Conservation (phyloP, 1,140 invertebrate species). For the Pinna nobilis region DNA sequence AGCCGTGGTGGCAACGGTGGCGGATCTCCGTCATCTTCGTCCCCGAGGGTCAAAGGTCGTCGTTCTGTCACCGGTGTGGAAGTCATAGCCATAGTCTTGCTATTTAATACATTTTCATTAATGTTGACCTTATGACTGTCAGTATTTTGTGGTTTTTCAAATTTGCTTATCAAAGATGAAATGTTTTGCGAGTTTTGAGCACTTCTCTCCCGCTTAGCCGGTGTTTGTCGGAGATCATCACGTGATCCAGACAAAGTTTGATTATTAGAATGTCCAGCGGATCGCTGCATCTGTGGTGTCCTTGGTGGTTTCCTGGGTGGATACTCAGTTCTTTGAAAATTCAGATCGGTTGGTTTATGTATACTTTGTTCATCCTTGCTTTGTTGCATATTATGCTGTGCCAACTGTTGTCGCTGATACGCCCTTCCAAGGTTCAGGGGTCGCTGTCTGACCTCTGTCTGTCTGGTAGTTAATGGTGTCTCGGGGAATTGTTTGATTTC, state of each 20-base stretch:
- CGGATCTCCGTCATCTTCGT: constrained; percentile 14
- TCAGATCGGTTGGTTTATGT: not conserved
- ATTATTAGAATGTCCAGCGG: not conserved
- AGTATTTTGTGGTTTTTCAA: constrained; percentile 59
- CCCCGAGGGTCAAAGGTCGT: not conserved
- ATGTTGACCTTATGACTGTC: constrained; percentile 6
- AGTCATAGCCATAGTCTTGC: constrained; percentile 56
- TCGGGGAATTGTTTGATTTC: not conserved
- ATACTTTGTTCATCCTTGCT: not conserved
- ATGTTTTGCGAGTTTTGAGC: constrained; percentile 35
- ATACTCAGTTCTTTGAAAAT: not conserved
- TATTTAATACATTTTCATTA: constrained; percentile 26
- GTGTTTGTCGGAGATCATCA: not conserved
- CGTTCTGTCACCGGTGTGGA: constrained; percentile 54
- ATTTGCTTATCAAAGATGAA: constrained; percentile 54
- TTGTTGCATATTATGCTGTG: not conserved
- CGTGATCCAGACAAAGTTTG: constrained; percentile 2
- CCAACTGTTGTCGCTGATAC: constrained; percentile 13
- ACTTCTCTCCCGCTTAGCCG: not conserved
- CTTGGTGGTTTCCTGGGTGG: constrained; percentile 17
- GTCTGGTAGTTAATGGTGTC: not conserved
- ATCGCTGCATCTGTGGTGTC: constrained; percentile 19
- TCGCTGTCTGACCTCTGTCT: not conserved
- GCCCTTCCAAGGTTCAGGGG: constrained; percentile 3
- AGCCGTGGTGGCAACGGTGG: constrained; percentile 33